Conservation (phyloP, 2,888 invertebrate species). For the Smittia aterrima region DNA sequence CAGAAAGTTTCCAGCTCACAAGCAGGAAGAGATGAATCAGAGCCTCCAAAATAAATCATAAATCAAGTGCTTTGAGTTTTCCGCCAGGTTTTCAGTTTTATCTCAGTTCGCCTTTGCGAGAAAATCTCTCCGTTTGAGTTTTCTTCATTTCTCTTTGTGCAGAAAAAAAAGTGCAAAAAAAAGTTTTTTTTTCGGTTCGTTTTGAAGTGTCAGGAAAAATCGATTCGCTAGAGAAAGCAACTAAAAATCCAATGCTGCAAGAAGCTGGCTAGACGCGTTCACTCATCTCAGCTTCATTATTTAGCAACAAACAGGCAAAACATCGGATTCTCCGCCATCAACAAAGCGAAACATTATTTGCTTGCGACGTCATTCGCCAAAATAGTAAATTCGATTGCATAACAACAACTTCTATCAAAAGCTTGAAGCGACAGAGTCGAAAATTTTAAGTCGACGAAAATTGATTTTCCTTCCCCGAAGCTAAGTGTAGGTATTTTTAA, state of each 20-base stretch:
- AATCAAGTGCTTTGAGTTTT: conserved; percentile 35
- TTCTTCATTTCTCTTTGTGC: conserved; percentile 4
- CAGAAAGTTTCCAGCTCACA: background rate
- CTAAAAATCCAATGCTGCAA: conserved; percentile 25
- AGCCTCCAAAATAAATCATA: conserved; percentile 13
- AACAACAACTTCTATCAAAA: background rate
- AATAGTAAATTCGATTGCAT: conserved; percentile 11
- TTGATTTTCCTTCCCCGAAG: background rate
- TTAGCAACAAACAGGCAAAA: conserved; percentile 11
- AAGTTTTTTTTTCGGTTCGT: background rate
- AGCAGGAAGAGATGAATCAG: conserved; percentile 11
- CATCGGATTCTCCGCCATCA: conserved; percentile 5
- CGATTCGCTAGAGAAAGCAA: conserved; percentile 8
- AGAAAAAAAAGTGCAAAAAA: conserved; percentile 10
- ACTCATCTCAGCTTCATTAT: background rate
- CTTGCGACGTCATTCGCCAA: background rate
- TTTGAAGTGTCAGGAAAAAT: conserved; percentile 4
- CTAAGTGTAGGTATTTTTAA: conserved; percentile 13
- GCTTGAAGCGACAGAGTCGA: background rate
- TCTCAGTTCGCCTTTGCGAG: background rate
- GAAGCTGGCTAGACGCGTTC: conserved; percentile 20
- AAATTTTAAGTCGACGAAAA: background rate
- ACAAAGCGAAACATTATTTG: background rate
- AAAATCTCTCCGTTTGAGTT: background rate
- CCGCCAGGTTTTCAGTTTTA: background rate